These are phyloP conservation scores for Salmo trutta DNA, from an alignment of 2,797 vertebrate genomes.

Conservation along the genomic window DNA sequence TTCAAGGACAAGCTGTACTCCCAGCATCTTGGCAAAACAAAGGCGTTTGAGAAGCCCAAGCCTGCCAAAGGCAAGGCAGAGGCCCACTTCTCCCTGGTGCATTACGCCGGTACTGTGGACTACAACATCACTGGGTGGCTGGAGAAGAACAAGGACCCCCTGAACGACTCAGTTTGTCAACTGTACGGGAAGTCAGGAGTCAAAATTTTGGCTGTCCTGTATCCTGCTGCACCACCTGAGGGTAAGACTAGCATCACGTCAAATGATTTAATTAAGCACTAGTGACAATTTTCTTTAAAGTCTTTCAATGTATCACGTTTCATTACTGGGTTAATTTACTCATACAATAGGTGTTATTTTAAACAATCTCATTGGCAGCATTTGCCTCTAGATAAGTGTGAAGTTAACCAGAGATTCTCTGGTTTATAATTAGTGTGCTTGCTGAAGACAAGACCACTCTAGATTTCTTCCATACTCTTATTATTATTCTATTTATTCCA, in stretches of 20 bases:
- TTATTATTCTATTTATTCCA: no score
- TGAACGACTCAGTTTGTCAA: slow-evolving; percentile 73
- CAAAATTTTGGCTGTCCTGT: neutral
- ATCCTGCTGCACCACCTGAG: neutral
- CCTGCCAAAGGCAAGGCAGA: slow-evolving; percentile 82
- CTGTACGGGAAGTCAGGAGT: neutral
- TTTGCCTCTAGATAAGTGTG: slow-evolving; percentile 3
- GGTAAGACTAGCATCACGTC: neutral
- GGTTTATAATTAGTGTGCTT: no score
- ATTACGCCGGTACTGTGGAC: slow-evolving; percentile 90
- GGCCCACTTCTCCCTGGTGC: slow-evolving; percentile 81
- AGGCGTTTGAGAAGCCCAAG: slow-evolving; percentile 85
- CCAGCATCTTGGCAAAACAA: slow-evolving; percentile 81
- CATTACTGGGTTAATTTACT: neutral
- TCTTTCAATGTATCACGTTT: neutral
- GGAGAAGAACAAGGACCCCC: slow-evolving; percentile 85
- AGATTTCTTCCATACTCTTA: no score
- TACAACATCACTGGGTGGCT: slow-evolving; percentile 86
- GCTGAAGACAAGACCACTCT: no score
- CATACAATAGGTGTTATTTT: neutral
- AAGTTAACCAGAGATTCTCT: no score
- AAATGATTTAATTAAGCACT: neutral
- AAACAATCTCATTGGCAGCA: neutral
- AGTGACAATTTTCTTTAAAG: neutral
- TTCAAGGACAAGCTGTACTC: slow-evolving; percentile 84